Evolutionary conservation across 1,140 invertebrate genomes (phyloP), one percentile per base, ranked within the genome.

Genomic region (Diabrotica undecimpunctata): DNA sequence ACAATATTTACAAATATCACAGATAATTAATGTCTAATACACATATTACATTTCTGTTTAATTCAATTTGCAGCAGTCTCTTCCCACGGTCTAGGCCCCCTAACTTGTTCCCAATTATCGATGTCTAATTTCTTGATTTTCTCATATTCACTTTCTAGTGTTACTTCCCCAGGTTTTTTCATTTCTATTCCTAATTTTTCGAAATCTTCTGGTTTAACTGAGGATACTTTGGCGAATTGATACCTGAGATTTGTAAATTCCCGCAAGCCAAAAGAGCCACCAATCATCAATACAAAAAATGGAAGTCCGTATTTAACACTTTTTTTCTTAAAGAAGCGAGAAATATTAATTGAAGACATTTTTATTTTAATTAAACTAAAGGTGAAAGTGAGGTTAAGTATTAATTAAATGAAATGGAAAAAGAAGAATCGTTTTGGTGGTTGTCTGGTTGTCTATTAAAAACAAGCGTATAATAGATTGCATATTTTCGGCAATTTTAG

Each of bases 1-100:
- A 25, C 25, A 25, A 25, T 25, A 13, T 54, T 58, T 58, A 58
- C 38, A 58, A 39, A 12, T 61, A 61, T 61, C 59, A 61, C 59
- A 61, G 59, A 60, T 58, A 0, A 37, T 41, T 46, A 14, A 55
- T 11, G 5, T 50, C 12, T 41, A 41, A 9, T 13, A 39, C 41
- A 38, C 5, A 12, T 38, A 46, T 11, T 12, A 58, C 38, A 50
- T 56, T 59, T 13, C 36, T 13, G 6, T 38, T 25, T 39, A 54
- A 54, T 38, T 39, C 25, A 14, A 10, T 55, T 14, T 38, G 38
- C 51, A 6, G 41, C 54, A 6, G 71, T 61, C 72, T 89, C 84
- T 74, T 93, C 90, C 91, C 91, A 94, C 10, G 91, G 91, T 64
- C 92, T 81, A 6, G 90, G 86, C 4, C 90, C 90, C 75, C 91